These are phyloP conservation scores for Athene cunicularia DNA, from an alignment of 2,113 vertebrate species.

Conservation along the genomic window DNA sequence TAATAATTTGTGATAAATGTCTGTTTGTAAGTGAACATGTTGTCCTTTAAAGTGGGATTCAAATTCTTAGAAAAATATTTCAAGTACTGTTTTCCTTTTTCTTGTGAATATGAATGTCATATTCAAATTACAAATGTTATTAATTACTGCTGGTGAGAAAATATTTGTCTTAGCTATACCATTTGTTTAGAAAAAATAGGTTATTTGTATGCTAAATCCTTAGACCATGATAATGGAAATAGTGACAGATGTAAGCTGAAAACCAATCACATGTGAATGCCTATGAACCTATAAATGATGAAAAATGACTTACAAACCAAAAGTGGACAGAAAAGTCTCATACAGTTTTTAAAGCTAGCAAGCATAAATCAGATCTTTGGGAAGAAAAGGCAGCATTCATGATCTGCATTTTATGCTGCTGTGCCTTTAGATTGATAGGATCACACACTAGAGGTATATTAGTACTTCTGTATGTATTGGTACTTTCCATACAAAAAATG, in stretches of 20 bases:
- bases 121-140: background rate
- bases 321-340: background rate
- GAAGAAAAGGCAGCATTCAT: background rate
- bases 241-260: constrained; percentile 2
- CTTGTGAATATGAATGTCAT: background rate
- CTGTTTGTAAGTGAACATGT: background rate
- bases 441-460: constrained; percentile 50
- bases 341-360: background rate
- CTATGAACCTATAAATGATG: background rate
- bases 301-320: background rate
- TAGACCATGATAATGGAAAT: background rate
- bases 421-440: constrained; percentile 53
- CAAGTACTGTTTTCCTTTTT: background rate
- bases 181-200: constrained; percentile 6
- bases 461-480: constrained; percentile 57
- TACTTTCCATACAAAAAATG: constrained; percentile 73
- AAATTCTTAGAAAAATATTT: background rate
- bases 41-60: background rate
- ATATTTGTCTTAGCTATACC: background rate
- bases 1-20: background rate
- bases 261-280: background rate
- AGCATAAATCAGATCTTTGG: background rate
- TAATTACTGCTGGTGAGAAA: constrained; percentile 7
- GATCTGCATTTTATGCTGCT: background rate
- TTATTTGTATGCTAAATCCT: background rate